phyloP scores from a whole-genome alignment of 1,140 invertebrate genomes.

The Antheraea pernyi region DNA sequence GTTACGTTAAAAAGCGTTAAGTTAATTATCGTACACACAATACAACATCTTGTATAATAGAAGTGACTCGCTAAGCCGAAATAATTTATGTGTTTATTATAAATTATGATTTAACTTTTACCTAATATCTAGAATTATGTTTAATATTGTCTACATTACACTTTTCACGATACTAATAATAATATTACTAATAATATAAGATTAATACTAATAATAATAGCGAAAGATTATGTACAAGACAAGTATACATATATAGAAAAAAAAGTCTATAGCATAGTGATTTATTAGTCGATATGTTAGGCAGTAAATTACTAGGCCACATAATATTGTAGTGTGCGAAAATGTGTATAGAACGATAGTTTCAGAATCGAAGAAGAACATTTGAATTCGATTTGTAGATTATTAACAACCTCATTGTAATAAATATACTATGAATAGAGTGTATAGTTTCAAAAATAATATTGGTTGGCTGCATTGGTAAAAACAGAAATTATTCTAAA shows the following conservation, averaged over 20 bases:
- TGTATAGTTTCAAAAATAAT: no score
- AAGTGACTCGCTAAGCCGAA: constrained; percentile 16
- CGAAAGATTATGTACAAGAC: constrained; percentile 50
- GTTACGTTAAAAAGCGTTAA: not conserved
- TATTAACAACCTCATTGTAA: no score
- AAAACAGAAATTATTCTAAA: no score
- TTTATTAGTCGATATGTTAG: constrained; percentile 67
- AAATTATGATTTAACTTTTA: no score
- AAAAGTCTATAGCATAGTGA: constrained; percentile 53
- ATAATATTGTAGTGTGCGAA: constrained; percentile 23
- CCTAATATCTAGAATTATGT: constrained; percentile 18
- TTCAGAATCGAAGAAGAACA: no score
- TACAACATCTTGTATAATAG: not conserved
- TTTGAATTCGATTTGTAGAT: no score
- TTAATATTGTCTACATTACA: constrained; percentile 68
- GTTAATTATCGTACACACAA: not conserved
- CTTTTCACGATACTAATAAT: constrained; percentile 35
- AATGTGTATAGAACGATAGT: not conserved
- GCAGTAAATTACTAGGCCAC: constrained; percentile 60
- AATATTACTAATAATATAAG: no score
- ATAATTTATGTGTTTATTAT: no score
- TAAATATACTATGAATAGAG: no score
- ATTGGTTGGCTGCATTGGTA: no score
- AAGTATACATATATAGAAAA: constrained; percentile 35
- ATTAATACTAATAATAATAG: constrained; percentile 37